phyloP scores from a whole-genome alignment of 2,797 vertebrate genomes.

The Austrolebias charrua region DNA sequence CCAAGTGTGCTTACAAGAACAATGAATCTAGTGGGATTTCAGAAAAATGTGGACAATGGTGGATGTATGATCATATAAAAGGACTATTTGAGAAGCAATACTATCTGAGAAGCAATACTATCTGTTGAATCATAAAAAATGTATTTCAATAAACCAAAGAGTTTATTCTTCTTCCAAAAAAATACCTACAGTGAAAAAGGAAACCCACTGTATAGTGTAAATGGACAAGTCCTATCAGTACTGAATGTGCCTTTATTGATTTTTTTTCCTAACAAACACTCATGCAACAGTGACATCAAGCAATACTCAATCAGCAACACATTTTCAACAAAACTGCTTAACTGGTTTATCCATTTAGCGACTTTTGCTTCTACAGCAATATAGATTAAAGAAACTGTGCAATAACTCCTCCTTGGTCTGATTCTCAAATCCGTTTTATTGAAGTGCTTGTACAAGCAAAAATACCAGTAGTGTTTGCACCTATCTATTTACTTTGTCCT shows the following conservation, averaged over 20 bases:
- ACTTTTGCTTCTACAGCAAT: conserved; percentile 22
- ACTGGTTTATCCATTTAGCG: conserved; percentile 33
- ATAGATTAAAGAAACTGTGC: conserved; percentile 38
- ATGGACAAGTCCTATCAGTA: conserved; percentile 26
- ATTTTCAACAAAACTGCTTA: conserved; percentile 29
- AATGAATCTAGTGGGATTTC: conserved; percentile 41
- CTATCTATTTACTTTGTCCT: conserved; percentile 36
- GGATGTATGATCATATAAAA: conserved; percentile 25
- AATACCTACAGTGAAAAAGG: conserved; percentile 12
- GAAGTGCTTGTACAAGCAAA: conserved; percentile 40
- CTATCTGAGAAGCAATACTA: conserved; percentile 55
- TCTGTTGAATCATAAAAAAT: conserved; percentile 21
- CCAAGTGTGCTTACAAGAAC: conserved; percentile 43
- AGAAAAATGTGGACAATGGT: conserved; percentile 48
- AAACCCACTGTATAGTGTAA: neutral
- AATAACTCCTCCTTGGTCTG: conserved; percentile 32
- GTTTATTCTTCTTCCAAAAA: neutral
- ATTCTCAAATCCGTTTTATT: conserved; percentile 51
- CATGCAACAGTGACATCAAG: conserved; percentile 14
- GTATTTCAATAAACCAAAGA: conserved; percentile 7
- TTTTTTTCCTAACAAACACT: conserved; percentile 10
- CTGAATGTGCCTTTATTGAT: conserved; percentile 11
- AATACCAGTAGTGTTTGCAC: conserved; percentile 55
- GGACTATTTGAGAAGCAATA: conserved; percentile 46
- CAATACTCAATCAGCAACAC: conserved; percentile 22